Percentiles rank a stretch among this genome's conserved stretches.
phyloP scores from a whole-genome alignment of 2,888 invertebrate genomes.

The Cyrtodaria siliqua region DNA sequence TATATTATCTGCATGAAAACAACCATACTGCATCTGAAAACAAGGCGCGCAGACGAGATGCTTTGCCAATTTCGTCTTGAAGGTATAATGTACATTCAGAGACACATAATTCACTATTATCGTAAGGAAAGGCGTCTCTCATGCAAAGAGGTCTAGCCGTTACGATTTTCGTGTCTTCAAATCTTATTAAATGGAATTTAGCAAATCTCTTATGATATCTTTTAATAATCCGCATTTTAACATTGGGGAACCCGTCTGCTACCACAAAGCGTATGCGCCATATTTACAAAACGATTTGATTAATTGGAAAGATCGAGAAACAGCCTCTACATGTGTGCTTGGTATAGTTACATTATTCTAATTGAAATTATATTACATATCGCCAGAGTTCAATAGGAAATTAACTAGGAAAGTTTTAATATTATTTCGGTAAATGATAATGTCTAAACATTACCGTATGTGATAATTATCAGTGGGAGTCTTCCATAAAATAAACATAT shows the following conservation, averaged over 20 bases:
- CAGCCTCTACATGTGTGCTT: too few species aligned
- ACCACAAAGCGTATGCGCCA: neutral
- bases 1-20: neutral
- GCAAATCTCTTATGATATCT: slow-evolving; percentile 32
- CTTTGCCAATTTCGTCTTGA: slow-evolving; percentile 2
- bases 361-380: too few species aligned
- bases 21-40: slow-evolving; percentile 8
- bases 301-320: too few species aligned
- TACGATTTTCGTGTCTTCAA: slow-evolving; percentile 33
- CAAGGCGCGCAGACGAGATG: neutral
- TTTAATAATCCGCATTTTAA: slow-evolving; percentile 3
- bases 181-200: slow-evolving; percentile 34
- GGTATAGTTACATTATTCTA: too few species aligned
- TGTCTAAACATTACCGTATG: too few species aligned
- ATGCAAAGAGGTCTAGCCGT: slow-evolving; percentile 40
- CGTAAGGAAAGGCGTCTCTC: slow-evolving; percentile 42
- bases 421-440: too few species aligned
- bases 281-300: too few species aligned
- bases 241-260: neutral
- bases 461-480: too few species aligned
- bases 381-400: too few species aligned
- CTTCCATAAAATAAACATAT: too few species aligned
- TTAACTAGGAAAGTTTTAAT: too few species aligned
- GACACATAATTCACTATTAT: slow-evolving; percentile 33
- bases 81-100: neutral